Percentiles rank a stretch among this genome's conserved stretches.
Conservation (phyloP, 2,797 vertebrate species). For the Tenualosa thibaudeaui region DNA sequence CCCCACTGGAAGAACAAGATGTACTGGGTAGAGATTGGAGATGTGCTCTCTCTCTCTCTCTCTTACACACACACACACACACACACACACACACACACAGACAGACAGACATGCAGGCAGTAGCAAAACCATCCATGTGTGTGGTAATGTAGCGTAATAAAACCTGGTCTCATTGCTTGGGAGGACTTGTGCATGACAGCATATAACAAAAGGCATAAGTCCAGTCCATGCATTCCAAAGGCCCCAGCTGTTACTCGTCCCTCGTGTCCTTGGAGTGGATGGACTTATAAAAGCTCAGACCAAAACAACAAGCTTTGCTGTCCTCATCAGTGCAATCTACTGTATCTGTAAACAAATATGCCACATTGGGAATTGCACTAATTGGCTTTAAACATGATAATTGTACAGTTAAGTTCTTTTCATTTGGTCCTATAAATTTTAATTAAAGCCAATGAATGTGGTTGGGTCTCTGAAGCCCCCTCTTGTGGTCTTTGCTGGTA, state of each 20-base stretch:
- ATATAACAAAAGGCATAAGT: neutral
- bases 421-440: neutral
- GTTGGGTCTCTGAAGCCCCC: neutral
- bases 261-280: neutral
- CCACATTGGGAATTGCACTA: neutral
- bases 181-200: neutral
- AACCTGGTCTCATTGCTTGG: neutral
- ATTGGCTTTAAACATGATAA: neutral
- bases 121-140: neutral
- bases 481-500: neutral
- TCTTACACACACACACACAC: too few relatives aligned
- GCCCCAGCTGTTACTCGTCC: neutral
- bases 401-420: neutral
- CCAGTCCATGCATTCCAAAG: neutral
- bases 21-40: neutral
- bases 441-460: neutral
- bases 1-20: neutral
- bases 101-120: neutral
- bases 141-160: neutral
- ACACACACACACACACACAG: too few relatives aligned
- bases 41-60: too few relatives aligned
- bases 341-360: neutral
- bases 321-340: neutral
- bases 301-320: neutral
- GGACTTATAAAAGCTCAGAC: neutral